Evolutionary conservation across 2,888 invertebrate genomes (phyloP).

Genomic region (Heteromyza rotundicornis): DNA sequence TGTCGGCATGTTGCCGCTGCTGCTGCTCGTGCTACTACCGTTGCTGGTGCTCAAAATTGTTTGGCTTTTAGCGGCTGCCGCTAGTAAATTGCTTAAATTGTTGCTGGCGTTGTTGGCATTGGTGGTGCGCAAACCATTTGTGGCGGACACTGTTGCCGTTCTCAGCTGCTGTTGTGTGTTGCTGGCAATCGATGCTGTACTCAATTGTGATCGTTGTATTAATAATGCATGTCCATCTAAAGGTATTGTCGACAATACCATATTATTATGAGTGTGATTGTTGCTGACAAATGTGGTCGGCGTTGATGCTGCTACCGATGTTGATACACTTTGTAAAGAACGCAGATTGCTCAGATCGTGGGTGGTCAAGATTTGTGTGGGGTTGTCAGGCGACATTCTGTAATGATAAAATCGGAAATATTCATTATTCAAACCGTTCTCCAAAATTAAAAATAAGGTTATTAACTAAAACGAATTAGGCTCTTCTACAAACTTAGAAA

Average conservation of each 20-base stretch:
- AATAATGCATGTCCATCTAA: slow-evolving; percentile 42
- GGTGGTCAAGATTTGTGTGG: slow-evolving; percentile 52
- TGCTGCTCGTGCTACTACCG: slow-evolving; percentile 25
- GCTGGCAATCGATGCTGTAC: slow-evolving; percentile 30
- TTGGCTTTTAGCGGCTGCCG: no score
- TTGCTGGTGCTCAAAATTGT: slow-evolving; percentile 8
- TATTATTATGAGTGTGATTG: slow-evolving; percentile 31
- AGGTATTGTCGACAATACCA: slow-evolving; percentile 48
- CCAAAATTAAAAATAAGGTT: no score
- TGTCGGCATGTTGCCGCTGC: slow-evolving; percentile 36
- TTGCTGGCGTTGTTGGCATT: slow-evolving; percentile 28
- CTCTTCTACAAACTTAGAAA: no score
- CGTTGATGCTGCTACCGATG: slow-evolving; percentile 33
- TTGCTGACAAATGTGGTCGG: slow-evolving; percentile 24
- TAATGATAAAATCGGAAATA: no score
- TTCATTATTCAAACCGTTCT: no score
- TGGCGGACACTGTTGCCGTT: slow-evolving; percentile 10
- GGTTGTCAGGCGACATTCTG: slow-evolving; percentile 62
- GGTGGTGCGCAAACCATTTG: slow-evolving; percentile 25
- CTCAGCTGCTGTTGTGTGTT: slow-evolving; percentile 8
- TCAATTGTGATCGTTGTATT: slow-evolving; percentile 37
- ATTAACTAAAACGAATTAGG: no score
- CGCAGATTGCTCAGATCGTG: slow-evolving; percentile 52
- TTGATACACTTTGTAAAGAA: slow-evolving; percentile 45
- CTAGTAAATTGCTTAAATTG: slow-evolving; percentile 27